These are phyloP conservation scores for Eubucco bourcierii DNA, from an alignment of 2,113 vertebrate species.

Conservation along the genomic window DNA sequence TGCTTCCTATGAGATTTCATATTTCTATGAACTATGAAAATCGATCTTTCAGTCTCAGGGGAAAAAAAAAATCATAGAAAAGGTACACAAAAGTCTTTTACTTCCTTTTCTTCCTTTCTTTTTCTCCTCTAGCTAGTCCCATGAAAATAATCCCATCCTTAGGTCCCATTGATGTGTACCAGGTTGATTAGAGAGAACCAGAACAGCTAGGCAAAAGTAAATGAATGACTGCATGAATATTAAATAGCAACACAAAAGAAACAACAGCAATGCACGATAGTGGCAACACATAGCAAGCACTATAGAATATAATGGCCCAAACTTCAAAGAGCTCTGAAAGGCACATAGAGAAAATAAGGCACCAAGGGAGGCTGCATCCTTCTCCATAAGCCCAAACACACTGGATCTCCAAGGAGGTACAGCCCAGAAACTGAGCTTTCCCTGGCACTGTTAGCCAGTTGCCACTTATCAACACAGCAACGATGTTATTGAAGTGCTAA, in stretches of 20 bases:
- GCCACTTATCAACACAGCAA: background rate
- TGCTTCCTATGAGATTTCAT: too few relatives aligned
- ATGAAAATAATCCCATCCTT: background rate
- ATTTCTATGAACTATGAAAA: too few relatives aligned
- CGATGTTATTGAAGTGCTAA: background rate
- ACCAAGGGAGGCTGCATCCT: background rate
- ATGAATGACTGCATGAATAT: background rate
- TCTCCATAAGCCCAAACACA: background rate
- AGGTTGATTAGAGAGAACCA: background rate
- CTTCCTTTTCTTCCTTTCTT: background rate
- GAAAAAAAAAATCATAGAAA: too few relatives aligned
- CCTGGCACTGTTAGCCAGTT: background rate
- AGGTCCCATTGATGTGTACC: background rate
- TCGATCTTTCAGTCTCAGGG: too few relatives aligned
- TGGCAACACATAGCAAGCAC: background rate
- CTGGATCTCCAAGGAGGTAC: background rate
- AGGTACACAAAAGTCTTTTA: background rate
- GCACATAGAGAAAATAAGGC: background rate
- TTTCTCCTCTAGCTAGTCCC: background rate
- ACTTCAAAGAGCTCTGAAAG: background rate
- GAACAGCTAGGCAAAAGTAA: background rate
- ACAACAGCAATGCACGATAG: background rate
- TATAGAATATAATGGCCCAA: background rate
- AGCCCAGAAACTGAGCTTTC: background rate
- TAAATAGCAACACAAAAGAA: background rate